Evolutionary conservation across 2,888 invertebrate genomes (phyloP), one percentile per base, ranked within the genome.

Genomic region (Sinodicranocentrus sp.): DNA sequence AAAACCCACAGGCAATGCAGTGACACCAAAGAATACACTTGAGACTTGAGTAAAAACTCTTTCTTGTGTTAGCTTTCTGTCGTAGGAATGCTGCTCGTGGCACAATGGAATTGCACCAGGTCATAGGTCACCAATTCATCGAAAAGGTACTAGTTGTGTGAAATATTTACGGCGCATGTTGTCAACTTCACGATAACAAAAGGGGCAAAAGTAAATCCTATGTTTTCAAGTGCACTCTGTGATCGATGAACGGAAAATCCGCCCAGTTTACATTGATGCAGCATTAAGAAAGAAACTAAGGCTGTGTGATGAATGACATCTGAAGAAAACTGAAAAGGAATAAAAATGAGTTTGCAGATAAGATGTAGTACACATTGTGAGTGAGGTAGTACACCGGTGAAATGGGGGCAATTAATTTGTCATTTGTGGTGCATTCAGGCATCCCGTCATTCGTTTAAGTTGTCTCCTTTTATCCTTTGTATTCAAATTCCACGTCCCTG

Each of bases 361-460:
- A 15, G 33, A 21, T 48, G 17, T 63, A 28, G 33, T n/a, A 5
- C 33, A 63, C 48, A 48, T 10, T 48, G 26, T 26, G 33, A 33
- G 33, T 33, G 67, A 23, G 6, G 26, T 23, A n/a, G 43, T 44
- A 6, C 33, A 44, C 19, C 43, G 17, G 39, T 15, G 33, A 23
- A 73, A 28, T 73, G 59, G 54, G 72, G 61, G 61, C 61, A 73
- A 59, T 59, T 73, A 73, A 59, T 43, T 59, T 68, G 26, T 68
- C 52, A 68, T 68, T 68, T 68, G 52, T n/a, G n/a, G n/a, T n/a
- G n/a, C n/a, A n/a, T n/a, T n/a, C n/a, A n/a, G n/a, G n/a, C n/a
- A n/a, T n/a, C n/a, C n/a, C n/a, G n/a, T n/a, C n/a, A n/a, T n/a
- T n/a, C n/a, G n/a, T n/a, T n/a, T n/a, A n/a, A n/a, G n/a, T n/a